Evolutionary conservation across 2,888 invertebrate species (phyloP).

Genomic region (Clistopyga incitator): DNA sequence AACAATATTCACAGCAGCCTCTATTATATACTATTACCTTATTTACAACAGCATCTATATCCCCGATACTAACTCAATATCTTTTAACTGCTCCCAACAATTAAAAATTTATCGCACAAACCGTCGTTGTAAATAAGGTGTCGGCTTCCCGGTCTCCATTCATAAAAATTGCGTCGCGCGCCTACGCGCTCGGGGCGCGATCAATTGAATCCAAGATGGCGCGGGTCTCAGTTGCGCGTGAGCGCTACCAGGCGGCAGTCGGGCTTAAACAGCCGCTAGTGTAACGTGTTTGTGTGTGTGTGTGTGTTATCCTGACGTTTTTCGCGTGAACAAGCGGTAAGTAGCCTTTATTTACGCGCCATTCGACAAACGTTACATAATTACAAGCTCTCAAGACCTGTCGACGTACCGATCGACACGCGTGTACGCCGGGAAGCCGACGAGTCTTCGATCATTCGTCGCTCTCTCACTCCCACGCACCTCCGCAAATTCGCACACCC

Average conservation of each 20-base stretch:
- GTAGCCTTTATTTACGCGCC: conserved; percentile 80
- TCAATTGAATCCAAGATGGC: conserved; percentile 77
- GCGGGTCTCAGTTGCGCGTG: conserved; percentile 21
- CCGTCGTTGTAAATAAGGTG: not conserved
- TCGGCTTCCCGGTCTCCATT: conserved; percentile 1
- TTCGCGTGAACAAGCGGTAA: conserved; percentile 82
- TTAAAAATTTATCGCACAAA: too few relatives aligned
- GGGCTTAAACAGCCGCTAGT: conserved; percentile 66
- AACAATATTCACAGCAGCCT: too few relatives aligned
- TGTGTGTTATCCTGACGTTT: conserved; percentile 81
- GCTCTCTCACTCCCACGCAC: conserved; percentile 58
- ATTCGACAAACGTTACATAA: conserved; percentile 81
- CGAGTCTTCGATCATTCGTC: conserved; percentile 13
- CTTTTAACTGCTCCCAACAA: too few relatives aligned
- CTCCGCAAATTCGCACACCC: conserved; percentile 47
- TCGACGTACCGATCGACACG: conserved; percentile 34
- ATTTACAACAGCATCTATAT: too few relatives aligned
- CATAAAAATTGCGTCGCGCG: conserved; percentile 49
- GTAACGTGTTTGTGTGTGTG: conserved; percentile 74
- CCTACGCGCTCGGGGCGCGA: conserved; percentile 23
- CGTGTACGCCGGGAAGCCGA: conserved; percentile 43
- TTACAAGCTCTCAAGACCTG: conserved; percentile 69
- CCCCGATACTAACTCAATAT: too few relatives aligned
- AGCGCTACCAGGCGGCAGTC: conserved; percentile 72
- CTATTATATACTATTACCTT: too few relatives aligned